These are phyloP conservation scores for Myopa tessellatipennis DNA, from an alignment of 2,888 invertebrate species.

Conservation along the genomic window DNA sequence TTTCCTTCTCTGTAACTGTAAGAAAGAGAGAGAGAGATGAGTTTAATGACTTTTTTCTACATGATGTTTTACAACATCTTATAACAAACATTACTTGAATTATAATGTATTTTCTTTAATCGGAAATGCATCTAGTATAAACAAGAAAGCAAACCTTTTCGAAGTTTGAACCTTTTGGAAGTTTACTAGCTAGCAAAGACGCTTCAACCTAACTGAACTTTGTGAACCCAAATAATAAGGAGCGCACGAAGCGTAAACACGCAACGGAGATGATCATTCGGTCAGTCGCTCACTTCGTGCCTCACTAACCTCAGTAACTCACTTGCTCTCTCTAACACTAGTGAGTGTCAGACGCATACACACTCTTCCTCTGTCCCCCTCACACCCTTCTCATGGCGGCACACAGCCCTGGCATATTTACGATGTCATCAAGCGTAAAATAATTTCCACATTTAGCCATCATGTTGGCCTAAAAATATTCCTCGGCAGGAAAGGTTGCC, in stretches of 20 bases:
- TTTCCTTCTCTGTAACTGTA: constrained; percentile 90
- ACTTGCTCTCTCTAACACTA: not conserved
- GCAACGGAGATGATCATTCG: no score
- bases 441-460: not conserved
- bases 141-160: no score
- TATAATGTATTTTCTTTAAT: no score
- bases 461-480: not conserved
- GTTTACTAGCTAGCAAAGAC: constrained; percentile 2
- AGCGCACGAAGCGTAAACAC: no score
- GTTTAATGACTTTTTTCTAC: not conserved
- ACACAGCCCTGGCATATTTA: not conserved
- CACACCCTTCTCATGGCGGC: not conserved
- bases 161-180: no score
- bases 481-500: not conserved
- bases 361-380: not conserved
- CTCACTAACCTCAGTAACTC: not conserved
- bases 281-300: no score
- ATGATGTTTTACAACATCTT: not conserved
- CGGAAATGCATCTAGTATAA: no score
- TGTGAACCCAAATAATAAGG: no score
- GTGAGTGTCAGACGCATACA: not conserved
- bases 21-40: constrained; percentile 64
- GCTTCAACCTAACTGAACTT: no score
- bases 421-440: constrained; percentile 9
- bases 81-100: not conserved